Evolutionary conservation across 1,140 invertebrate species (phyloP).

Genomic region (Megathymus violae): DNA sequence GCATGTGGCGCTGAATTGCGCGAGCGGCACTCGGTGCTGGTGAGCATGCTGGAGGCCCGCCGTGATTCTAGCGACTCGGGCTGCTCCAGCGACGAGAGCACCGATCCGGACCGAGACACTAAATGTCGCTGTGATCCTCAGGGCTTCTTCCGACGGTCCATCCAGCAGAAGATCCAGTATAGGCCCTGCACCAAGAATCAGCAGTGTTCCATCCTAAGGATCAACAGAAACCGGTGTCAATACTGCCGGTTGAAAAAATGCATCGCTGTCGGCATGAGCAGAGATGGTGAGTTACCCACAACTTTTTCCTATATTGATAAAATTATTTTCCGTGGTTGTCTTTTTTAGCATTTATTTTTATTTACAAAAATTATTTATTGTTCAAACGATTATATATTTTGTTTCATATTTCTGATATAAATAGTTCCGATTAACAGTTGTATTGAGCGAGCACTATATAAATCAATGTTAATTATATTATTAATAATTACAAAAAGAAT

Average conservation of each 20-base stretch:
- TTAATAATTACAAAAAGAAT: no score
- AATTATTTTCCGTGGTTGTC: conserved; percentile 9
- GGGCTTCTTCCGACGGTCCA: conserved; percentile 94
- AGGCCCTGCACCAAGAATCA: conserved; percentile 98
- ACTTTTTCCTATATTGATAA: conserved; percentile 17
- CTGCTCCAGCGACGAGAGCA: conserved; percentile 85
- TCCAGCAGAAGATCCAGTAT: conserved; percentile 99
- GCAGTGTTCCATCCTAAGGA: conserved; percentile 97
- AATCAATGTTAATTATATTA: no score
- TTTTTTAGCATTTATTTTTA: background rate
- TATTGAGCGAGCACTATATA: no score
- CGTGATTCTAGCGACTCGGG: conserved; percentile 84
- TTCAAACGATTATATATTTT: no score
- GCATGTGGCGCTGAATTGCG: conserved; percentile 75
- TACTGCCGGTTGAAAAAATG: conserved; percentile 99
- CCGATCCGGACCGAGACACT: conserved; percentile 73
- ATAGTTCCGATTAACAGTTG: no score
- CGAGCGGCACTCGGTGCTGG: conserved; percentile 80
- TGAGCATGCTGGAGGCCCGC: conserved; percentile 84
- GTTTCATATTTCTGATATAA: no score
- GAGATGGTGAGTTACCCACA: conserved; percentile 92
- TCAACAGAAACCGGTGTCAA: conserved; percentile 98
- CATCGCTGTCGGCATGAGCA: conserved; percentile 98
- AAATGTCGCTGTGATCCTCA: conserved; percentile 87
- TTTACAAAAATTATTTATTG: conserved; percentile 1